Percentiles rank a stretch among this genome's conserved stretches.
Evolutionary conservation across 2,797 vertebrate species (phyloP).

Genomic region (Gambusia yucatana): DNA sequence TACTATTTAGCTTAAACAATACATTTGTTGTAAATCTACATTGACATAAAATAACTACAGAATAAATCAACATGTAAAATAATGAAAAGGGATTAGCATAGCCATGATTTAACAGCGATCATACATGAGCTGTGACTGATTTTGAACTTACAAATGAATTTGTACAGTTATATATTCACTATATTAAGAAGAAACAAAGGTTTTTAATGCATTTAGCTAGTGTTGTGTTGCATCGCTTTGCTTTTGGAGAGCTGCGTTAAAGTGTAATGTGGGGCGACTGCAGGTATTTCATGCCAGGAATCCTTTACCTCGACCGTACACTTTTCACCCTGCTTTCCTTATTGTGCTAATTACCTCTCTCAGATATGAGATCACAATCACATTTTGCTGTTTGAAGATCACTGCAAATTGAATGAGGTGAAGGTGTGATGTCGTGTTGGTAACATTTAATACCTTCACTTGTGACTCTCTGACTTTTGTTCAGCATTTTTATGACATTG

Average conservation of each 20-base stretch:
- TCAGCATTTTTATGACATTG: neutral
- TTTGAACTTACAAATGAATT: slow-evolving; percentile 65
- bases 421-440: slow-evolving; percentile 52
- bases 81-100: neutral
- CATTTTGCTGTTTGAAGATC: slow-evolving; percentile 52
- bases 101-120: neutral
- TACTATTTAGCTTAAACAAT: neutral
- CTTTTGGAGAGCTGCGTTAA: slow-evolving; percentile 56
- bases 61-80: neutral
- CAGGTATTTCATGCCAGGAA: slow-evolving; percentile 63
- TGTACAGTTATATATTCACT: slow-evolving; percentile 27
- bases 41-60: neutral
- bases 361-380: slow-evolving; percentile 61
- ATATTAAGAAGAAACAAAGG: slow-evolving; percentile 55
- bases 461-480: slow-evolving; percentile 43
- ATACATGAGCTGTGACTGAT: slow-evolving; percentile 7
- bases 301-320: slow-evolving; percentile 45
- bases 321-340: slow-evolving; percentile 60
- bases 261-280: slow-evolving; percentile 62
- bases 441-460: slow-evolving; percentile 50
- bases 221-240: slow-evolving; percentile 60
- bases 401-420: slow-evolving; percentile 54
- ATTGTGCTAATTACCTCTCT: slow-evolving; percentile 60
- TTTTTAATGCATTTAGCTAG: slow-evolving; percentile 46
- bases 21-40: neutral